Evolutionary conservation across 2,797 vertebrate genomes (phyloP).

Genomic region (Numenius phaeopus): DNA sequence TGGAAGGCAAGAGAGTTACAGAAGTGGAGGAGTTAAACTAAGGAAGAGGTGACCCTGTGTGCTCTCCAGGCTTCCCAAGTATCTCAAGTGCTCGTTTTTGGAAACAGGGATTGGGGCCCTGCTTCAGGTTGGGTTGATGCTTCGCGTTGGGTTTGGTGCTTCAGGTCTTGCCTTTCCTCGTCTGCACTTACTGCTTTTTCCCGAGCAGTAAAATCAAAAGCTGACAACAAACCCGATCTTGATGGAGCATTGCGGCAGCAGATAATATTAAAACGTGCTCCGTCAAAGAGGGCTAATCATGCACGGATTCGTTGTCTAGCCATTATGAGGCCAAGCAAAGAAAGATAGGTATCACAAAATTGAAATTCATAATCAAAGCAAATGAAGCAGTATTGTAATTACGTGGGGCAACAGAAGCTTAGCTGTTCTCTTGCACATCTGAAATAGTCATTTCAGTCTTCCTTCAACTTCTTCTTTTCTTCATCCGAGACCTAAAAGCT

Average conservation of each 20-base stretch:
- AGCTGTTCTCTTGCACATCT: background rate
- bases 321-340: background rate
- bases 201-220: background rate
- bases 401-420: background rate
- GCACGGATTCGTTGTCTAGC: background rate
- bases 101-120: background rate
- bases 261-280: background rate
- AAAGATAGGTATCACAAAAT: background rate
- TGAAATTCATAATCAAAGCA: background rate
- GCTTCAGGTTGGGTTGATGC: too few species aligned
- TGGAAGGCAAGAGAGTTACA: background rate
- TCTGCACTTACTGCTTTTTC: background rate
- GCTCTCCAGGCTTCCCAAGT: background rate
- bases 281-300: background rate
- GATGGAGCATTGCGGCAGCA: rapidly evolving
- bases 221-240: background rate
- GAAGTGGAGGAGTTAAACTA: background rate
- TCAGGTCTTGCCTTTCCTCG: background rate
- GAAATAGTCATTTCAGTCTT: background rate
- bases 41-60: background rate
- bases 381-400: background rate
- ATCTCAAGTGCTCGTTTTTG: background rate
- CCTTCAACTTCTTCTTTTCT: background rate
- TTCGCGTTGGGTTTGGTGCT: background rate
- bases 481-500: background rate